Evolutionary conservation across 2,888 invertebrate genomes (phyloP), one percentile per base, ranked within the genome.

Genomic region (Trachelus tabidus): DNA sequence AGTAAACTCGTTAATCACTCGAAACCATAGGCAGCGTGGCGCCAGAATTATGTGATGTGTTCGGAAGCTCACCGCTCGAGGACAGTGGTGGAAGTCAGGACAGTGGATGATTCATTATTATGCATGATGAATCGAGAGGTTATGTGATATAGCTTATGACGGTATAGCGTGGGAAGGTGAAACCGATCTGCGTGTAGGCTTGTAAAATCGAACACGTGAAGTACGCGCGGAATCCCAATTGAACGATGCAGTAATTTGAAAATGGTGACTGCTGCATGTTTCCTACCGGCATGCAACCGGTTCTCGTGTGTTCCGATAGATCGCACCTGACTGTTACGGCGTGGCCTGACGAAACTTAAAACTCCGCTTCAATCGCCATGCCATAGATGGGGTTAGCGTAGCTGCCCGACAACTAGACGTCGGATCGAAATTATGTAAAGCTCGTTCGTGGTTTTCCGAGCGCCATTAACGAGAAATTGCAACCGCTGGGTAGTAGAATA

Each of bases 231-330:
- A 56, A 56, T 73, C 75, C 33, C 76, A 76, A 79, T 76, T 68
- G 78, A 78, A 77, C 68, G 79, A 56, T 56, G 78, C 68, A 80
- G 81, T 83, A 83, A 84, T 83, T 79, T 82, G 79, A 78, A 81
- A 82, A 76, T 76, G 79, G 75, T 77, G 76, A 80, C 81, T 82
- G 79, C 80, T 78, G 78, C 74, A 34, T 73, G 9, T 56, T 68
- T 75, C 69, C 31, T 56, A 79, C 75, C 40, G 23, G 23, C 56
- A 56, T 56, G 9, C 56, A 9, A 23, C 23, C 56, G 23, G 56
- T 56, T 56, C 56, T 56, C 56, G 1, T 23, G 23, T 23, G 1
- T 23, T 23, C 15, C 56, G 23, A 23, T 23, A 56, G 56, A 23
- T 56, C 23, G 23, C 56, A 23, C 23, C 56, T 23, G 56, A 56